Evolutionary conservation across 2,888 invertebrate species (phyloP).

Genomic region (Coleophora flavipennella): DNA sequence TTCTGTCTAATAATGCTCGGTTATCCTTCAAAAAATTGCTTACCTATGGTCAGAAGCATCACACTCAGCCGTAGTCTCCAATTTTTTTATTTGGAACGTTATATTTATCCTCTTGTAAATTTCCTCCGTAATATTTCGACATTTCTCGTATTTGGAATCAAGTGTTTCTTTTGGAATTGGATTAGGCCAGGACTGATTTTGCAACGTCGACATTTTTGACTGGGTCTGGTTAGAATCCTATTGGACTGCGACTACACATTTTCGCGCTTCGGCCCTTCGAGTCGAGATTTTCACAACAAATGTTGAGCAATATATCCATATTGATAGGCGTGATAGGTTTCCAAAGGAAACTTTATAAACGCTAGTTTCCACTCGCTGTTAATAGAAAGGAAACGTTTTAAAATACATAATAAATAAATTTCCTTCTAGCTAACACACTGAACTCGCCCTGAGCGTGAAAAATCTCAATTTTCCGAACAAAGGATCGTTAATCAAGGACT

Average conservation of each 20-base stretch:
- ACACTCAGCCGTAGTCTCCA: constrained; percentile 45
- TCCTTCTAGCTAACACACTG: constrained; percentile 12
- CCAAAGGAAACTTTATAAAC: constrained; percentile 18
- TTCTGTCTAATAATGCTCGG: too few species aligned
- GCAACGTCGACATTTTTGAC: constrained; percentile 47
- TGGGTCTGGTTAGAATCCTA: constrained; percentile 1
- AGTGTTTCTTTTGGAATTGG: constrained; percentile 27
- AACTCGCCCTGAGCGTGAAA: constrained; percentile 12
- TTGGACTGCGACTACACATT: background rate
- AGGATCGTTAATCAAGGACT: constrained; percentile 51
- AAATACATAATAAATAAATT: background rate
- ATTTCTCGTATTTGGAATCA: constrained; percentile 58
- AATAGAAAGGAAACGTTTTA: background rate
- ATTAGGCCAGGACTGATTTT: constrained; percentile 40
- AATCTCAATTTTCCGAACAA: constrained; percentile 47
- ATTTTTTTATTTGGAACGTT: constrained; percentile 61
- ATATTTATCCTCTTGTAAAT: constrained; percentile 65
- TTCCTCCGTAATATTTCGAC: constrained; percentile 61
- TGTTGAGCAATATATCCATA: constrained; percentile 38
- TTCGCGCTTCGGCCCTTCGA: constrained; percentile 5
- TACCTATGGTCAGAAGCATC: constrained; percentile 55
- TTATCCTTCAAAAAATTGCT: constrained; percentile 1
- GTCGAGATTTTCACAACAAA: constrained; percentile 23
- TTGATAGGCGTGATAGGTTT: constrained; percentile 20
- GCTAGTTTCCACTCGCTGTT: constrained; percentile 2